Evolutionary conservation across 1,140 invertebrate genomes (phyloP).

Genomic region (Holotrichia oblita): DNA sequence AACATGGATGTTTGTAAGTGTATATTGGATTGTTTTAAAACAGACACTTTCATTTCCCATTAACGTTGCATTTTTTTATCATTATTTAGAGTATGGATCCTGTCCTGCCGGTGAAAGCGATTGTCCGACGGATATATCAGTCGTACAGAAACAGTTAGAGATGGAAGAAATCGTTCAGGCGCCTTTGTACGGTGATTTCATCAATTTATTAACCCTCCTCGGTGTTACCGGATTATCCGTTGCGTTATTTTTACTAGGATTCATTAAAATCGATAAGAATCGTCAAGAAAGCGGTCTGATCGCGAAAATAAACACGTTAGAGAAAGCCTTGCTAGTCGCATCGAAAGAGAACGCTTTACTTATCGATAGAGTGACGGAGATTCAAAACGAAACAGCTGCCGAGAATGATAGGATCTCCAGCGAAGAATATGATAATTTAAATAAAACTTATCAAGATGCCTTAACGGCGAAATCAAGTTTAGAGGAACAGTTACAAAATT

Average conservation of each 20-base stretch:
- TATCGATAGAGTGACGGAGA: conserved; percentile 70
- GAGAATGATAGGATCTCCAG: conserved; percentile 61
- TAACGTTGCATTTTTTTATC: not conserved
- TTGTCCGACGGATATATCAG: conserved; percentile 7
- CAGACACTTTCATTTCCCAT: not conserved
- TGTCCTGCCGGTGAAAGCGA: conserved; percentile 20
- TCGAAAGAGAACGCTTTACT: conserved; percentile 73
- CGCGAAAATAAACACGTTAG: conserved; percentile 70
- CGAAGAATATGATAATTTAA: conserved; percentile 72
- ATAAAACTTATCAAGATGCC: conserved; percentile 66
- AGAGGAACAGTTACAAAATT: conserved; percentile 66
- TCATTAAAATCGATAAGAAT: conserved; percentile 79
- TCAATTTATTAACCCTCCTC: conserved; percentile 56
- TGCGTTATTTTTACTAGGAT: conserved; percentile 77
- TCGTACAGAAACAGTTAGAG: conserved; percentile 38
- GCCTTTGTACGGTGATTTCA: conserved; percentile 40
- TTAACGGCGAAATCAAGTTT: conserved; percentile 59
- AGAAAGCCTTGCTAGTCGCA: conserved; percentile 65
- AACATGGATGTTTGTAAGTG: not conserved
- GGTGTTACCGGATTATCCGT: conserved; percentile 73
- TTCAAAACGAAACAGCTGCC: conserved; percentile 68
- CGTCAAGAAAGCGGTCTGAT: conserved; percentile 70
- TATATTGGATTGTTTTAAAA: not conserved
- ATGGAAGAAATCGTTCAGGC: conserved; percentile 17
- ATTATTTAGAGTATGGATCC: conserved; percentile 30